phyloP scores from a whole-genome alignment of 2,888 invertebrate genomes.

The Sinodicranocentrus sp. region DNA sequence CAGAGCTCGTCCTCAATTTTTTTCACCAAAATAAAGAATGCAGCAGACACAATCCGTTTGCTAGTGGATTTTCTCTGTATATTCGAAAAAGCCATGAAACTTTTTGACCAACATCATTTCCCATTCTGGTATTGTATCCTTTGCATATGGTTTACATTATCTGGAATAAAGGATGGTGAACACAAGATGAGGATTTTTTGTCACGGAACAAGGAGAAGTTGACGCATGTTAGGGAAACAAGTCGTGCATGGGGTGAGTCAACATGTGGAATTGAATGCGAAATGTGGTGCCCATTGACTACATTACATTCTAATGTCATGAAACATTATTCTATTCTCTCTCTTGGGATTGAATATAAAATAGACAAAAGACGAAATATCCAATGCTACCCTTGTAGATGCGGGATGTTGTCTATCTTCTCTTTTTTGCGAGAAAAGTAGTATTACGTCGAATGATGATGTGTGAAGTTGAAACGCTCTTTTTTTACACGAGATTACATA shows the following conservation, averaged over 20 bases:
- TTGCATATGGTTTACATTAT: no score
- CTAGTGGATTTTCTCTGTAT: not conserved
- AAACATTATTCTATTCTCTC: slow-evolving; percentile 16
- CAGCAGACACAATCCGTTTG: not conserved
- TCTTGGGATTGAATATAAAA: no score
- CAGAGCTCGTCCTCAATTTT: no score
- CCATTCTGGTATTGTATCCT: not conserved
- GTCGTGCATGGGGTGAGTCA: slow-evolving; percentile 26
- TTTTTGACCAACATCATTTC: slow-evolving; percentile 4
- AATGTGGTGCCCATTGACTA: slow-evolving; percentile 29
- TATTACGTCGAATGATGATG: not conserved
- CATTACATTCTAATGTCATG: slow-evolving; percentile 18
- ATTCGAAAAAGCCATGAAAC: not conserved
- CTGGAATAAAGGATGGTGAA: no score
- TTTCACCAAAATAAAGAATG: no score
- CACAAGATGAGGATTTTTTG: no score
- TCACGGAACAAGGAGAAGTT: no score
- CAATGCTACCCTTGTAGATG: not conserved
- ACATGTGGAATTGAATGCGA: slow-evolving; percentile 31
- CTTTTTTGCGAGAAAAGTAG: not conserved
- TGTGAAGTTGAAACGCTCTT: slow-evolving; percentile 9
- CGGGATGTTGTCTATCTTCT: not conserved
- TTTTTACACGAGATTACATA: slow-evolving; percentile 33
- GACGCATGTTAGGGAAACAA: not conserved
- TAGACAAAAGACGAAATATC: not conserved